phyloP scores from a whole-genome alignment of 1,140 invertebrate genomes.

The Pseudomyrmex sp. region DNA sequence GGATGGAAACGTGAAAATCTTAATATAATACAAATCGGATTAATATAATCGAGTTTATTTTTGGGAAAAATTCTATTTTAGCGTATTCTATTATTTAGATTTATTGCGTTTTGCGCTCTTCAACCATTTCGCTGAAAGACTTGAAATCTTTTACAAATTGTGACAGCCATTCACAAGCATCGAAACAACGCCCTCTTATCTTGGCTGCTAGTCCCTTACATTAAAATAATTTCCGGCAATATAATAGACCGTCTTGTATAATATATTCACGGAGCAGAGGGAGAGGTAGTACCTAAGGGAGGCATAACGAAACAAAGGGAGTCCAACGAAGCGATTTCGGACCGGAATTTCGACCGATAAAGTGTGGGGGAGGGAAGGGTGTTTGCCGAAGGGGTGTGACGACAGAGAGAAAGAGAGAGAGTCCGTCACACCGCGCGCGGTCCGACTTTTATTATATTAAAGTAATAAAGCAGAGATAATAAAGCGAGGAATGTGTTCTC shows the following conservation, averaged over 20 bases:
- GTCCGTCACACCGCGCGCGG: slow-evolving; percentile 62
- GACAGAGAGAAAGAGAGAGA: slow-evolving; percentile 1
- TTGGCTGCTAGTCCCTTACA: not conserved
- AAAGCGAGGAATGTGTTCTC: slow-evolving; percentile 70
- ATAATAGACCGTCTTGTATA: slow-evolving; percentile 19
- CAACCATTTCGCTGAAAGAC: slow-evolving; percentile 8
- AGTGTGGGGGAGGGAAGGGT: slow-evolving; percentile 27
- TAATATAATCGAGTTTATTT: slow-evolving; percentile 20
- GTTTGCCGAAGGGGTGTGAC: slow-evolving; percentile 59
- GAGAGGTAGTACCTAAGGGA: not conserved
- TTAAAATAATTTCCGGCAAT: slow-evolving; percentile 36
- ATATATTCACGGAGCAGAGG: slow-evolving; percentile 5
- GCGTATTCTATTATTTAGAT: not conserved
- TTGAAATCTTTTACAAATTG: not conserved
- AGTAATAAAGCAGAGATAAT: slow-evolving; percentile 78
- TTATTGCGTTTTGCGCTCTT: not conserved
- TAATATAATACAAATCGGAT: not conserved
- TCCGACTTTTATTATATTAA: slow-evolving; percentile 76
- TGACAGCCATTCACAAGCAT: slow-evolving; percentile 22
- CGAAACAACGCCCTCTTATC: slow-evolving; percentile 25
- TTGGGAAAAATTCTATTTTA: not conserved
- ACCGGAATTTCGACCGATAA: slow-evolving; percentile 59
- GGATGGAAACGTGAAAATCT: no score
- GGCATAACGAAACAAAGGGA: slow-evolving; percentile 39
- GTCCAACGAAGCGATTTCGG: slow-evolving; percentile 27